Conservation (phyloP, 2,888 invertebrate genomes). For the Chelonus formosanus region DNA sequence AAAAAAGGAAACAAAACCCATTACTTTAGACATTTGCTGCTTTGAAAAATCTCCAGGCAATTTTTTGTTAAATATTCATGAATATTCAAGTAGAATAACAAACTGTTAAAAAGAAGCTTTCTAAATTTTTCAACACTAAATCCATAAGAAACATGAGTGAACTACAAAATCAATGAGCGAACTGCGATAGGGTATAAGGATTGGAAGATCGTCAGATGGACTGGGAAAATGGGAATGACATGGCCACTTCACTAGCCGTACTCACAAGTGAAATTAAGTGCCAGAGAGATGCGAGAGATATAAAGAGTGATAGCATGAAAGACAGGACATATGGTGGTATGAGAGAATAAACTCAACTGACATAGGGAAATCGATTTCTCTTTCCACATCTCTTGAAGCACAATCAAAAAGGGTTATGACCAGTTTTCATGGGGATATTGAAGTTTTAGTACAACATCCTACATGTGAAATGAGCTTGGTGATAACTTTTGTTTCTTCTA, state of each 20-base stretch:
- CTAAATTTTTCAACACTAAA: not conserved
- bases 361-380: constrained; percentile 42
- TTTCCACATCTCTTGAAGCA: constrained; percentile 15
- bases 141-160: not conserved
- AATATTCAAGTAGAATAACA: not conserved
- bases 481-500: no score
- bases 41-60: no score
- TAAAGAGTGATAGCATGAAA: constrained; percentile 14
- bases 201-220: constrained; percentile 13
- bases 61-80: no score
- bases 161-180: constrained; percentile 21
- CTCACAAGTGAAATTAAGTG: constrained; percentile 37
- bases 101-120: not conserved
- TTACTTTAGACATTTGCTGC: no score
- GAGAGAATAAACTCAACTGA: constrained; percentile 33
- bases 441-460: constrained; percentile 4
- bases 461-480: no score
- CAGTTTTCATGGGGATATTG: constrained; percentile 18
- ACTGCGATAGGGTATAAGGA: constrained; percentile 1
- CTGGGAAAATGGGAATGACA: constrained; percentile 30
- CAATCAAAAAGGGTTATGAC: constrained; percentile 16
- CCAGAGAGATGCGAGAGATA: constrained; percentile 25
- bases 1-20: no score
- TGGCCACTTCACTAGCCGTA: constrained; percentile 28
- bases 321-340: constrained; percentile 16